Percentiles rank a stretch among this genome's conserved stretches.
phyloP scores from a whole-genome alignment of 2,888 invertebrate genomes.

The Pycnomerus fuliginosus region DNA sequence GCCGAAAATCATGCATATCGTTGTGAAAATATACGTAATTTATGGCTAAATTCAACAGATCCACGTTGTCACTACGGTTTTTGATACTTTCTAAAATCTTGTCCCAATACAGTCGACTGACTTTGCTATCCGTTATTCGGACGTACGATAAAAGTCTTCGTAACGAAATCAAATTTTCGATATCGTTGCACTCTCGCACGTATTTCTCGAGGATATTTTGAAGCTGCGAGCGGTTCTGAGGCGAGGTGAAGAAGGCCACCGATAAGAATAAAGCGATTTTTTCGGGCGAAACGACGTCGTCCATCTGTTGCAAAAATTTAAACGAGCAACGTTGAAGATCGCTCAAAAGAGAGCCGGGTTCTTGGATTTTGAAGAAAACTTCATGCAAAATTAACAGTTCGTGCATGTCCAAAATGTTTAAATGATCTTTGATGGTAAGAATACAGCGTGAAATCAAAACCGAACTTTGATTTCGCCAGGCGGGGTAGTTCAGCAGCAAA shows the following conservation, averaged over 20 bases:
- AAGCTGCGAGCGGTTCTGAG: slow-evolving; percentile 50
- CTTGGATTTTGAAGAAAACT: slow-evolving; percentile 55
- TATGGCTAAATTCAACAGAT: slow-evolving; percentile 51
- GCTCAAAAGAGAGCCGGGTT: slow-evolving; percentile 54
- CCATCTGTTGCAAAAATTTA: slow-evolving; percentile 44
- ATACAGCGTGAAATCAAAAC: slow-evolving; percentile 48
- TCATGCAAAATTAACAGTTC: slow-evolving; percentile 51
- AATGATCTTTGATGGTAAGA: slow-evolving; percentile 45
- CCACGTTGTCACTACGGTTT: slow-evolving; percentile 31
- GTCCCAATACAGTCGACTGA: slow-evolving; percentile 56
- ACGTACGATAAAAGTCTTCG: slow-evolving; percentile 53
- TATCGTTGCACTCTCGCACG: slow-evolving; percentile 40
- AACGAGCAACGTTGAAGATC: slow-evolving; percentile 51
- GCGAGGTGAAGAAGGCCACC: slow-evolving; percentile 52
- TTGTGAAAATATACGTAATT: slow-evolving; percentile 59
- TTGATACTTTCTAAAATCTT: slow-evolving; percentile 47
- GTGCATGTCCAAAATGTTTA: slow-evolving; percentile 46
- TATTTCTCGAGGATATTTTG: slow-evolving; percentile 46
- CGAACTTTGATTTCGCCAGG: slow-evolving; percentile 52
- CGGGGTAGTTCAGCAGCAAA: slow-evolving; percentile 53
- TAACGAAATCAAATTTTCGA: slow-evolving; percentile 46
- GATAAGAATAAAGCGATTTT: slow-evolving; percentile 50
- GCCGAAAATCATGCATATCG: slow-evolving; percentile 56
- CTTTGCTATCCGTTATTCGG: slow-evolving; percentile 52
- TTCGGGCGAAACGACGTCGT: slow-evolving; percentile 28